Conservation (phyloP, 1,140 invertebrate genomes). For the Goniozus legneri region DNA sequence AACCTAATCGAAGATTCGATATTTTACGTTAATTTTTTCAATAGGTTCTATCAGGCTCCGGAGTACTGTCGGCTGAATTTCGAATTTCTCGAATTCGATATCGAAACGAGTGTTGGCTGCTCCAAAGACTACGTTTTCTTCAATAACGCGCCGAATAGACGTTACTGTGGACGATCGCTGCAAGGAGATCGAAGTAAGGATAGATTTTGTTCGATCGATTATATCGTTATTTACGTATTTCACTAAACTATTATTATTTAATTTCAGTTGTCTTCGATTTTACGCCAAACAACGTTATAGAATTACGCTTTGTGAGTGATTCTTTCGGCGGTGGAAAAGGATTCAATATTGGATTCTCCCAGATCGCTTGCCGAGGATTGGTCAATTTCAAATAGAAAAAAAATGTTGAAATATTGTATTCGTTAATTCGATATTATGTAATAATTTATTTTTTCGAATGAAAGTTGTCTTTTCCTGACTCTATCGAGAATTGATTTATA, state of each 20-base stretch:
- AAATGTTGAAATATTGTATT: no score
- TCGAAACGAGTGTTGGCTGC: constrained; percentile 39
- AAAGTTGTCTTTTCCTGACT: no score
- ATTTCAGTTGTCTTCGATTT: constrained; percentile 34
- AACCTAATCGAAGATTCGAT: background rate
- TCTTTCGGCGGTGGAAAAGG: constrained; percentile 28
- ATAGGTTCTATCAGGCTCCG: constrained; percentile 31
- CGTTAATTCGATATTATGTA: no score
- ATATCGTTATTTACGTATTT: constrained; percentile 2
- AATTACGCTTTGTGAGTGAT: constrained; percentile 33
- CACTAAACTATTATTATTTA: constrained; percentile 13
- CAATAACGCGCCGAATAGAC: constrained; percentile 24
- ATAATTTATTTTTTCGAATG: no score
- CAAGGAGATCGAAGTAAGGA: constrained; percentile 34
- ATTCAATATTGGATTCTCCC: constrained; percentile 34
- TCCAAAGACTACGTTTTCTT: constrained; percentile 39
- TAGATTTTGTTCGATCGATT: constrained; percentile 2
- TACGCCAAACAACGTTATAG: constrained; percentile 17
- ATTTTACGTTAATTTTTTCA: constrained; percentile 11
- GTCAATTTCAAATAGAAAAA: background rate
- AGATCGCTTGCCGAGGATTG: constrained; percentile 22
- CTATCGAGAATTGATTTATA: background rate
- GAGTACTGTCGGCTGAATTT: constrained; percentile 33
- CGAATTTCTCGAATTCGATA: constrained; percentile 39
- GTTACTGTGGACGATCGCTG: constrained; percentile 39